These are phyloP conservation scores for Hylaeus anthracinus DNA, from an alignment of 1,140 invertebrate genomes.

Conservation along the genomic window DNA sequence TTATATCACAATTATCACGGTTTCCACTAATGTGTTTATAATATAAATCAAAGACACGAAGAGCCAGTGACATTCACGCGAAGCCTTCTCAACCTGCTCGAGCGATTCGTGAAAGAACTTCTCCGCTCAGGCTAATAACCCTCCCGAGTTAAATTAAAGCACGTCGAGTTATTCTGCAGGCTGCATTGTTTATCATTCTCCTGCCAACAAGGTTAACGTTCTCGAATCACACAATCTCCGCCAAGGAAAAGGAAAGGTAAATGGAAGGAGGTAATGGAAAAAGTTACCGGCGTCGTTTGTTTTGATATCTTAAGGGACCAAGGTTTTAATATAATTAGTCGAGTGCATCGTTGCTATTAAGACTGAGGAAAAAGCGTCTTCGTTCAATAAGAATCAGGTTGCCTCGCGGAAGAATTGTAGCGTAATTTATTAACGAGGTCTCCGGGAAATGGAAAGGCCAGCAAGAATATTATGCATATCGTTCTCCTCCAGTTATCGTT, in stretches of 20 bases:
- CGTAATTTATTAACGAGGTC: neutral
- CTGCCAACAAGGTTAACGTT: neutral
- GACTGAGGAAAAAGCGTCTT: neutral
- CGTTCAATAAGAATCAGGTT: neutral
- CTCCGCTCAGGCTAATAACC: neutral
- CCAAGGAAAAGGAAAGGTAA: neutral
- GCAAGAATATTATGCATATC: neutral
- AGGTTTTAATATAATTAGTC: constrained; percentile 1
- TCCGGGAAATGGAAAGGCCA: neutral
- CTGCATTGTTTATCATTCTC: neutral
- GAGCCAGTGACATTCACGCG: no score
- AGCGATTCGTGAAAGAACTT: no score
- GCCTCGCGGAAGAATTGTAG: neutral
- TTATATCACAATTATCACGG: no score
- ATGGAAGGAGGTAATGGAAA: neutral
- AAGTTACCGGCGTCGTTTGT: neutral
- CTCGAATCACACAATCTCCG: neutral
- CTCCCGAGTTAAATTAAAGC: neutral
- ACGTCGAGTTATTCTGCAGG: neutral
- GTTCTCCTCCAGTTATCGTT: neutral
- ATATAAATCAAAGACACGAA: no score
- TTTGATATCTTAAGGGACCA: neutral
- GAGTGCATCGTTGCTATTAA: neutral
- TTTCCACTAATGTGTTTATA: no score
- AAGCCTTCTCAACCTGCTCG: no score